These are phyloP conservation scores for Phania funesta DNA, from an alignment of 2,888 invertebrate genomes.

Conservation along the genomic window DNA sequence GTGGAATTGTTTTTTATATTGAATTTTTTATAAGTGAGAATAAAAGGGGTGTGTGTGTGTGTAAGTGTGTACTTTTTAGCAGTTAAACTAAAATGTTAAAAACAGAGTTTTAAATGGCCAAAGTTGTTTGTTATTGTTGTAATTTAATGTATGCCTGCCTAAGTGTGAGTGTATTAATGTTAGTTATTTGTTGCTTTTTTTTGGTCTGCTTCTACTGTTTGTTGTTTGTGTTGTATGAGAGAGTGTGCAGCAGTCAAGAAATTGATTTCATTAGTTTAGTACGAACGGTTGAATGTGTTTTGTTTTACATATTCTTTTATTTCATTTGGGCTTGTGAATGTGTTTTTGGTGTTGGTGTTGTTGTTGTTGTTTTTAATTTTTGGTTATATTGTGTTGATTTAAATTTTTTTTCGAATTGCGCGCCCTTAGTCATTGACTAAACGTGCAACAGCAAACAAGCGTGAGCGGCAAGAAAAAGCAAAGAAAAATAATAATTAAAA, in stretches of 20 bases:
- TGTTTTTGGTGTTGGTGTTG: slow-evolving; percentile 14
- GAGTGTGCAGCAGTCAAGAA: slow-evolving; percentile 67
- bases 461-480: slow-evolving; percentile 54
- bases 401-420: slow-evolving; percentile 78
- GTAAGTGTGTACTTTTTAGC: slow-evolving; percentile 1
- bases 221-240: slow-evolving; percentile 63
- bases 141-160: slow-evolving; percentile 64
- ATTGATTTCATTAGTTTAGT: slow-evolving; percentile 79
- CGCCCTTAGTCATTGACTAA: slow-evolving; percentile 79
- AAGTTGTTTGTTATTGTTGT: slow-evolving; percentile 36
- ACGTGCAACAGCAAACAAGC: slow-evolving; percentile 72
- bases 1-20: neutral
- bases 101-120: slow-evolving; percentile 57
- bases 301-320: slow-evolving; percentile 38
- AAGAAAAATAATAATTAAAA: slow-evolving; percentile 34
- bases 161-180: slow-evolving; percentile 68
- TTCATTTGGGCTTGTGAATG: slow-evolving; percentile 68
- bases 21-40: neutral
- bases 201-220: slow-evolving; percentile 21
- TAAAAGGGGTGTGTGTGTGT: neutral
- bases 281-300: slow-evolving; percentile 39
- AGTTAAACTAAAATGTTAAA: slow-evolving; percentile 61
- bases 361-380: slow-evolving; percentile 51
- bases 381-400: slow-evolving; percentile 73
- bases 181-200: slow-evolving; percentile 47